These are phyloP conservation scores for Aphelenchoides besseyi DNA, from an alignment of 1,140 invertebrate species.

Conservation along the genomic window DNA sequence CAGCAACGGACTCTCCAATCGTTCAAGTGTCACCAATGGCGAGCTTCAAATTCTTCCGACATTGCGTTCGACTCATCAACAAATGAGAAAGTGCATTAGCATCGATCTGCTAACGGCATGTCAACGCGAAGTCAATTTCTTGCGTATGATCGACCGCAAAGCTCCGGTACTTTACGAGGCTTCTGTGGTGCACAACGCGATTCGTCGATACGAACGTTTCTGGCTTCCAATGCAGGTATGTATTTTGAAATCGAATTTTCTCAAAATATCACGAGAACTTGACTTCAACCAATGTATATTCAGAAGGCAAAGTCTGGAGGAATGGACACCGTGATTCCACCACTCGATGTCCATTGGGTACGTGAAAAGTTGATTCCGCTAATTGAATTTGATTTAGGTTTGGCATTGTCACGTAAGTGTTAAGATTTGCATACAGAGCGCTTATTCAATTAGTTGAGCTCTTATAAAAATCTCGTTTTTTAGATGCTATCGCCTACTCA, in stretches of 20 bases:
- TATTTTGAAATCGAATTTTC: constrained; percentile 54
- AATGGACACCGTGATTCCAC: constrained; percentile 57
- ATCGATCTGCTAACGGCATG: constrained; percentile 45
- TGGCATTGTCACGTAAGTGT: too few relatives aligned
- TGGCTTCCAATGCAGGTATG: constrained; percentile 65
- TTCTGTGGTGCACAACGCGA: constrained; percentile 60
- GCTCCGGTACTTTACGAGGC: constrained; percentile 58
- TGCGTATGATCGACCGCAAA: constrained; percentile 61
- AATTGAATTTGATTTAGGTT: too few relatives aligned
- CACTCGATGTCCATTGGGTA: constrained; percentile 67
- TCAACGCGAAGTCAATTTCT: constrained; percentile 61
- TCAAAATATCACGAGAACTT: too few relatives aligned
- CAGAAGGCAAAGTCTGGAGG: neutral
- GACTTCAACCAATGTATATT: neutral
- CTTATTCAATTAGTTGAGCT: too few relatives aligned
- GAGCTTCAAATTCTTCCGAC: constrained; percentile 14
- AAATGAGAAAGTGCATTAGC: constrained; percentile 53
- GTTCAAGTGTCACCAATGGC: neutral
- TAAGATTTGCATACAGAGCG: too few relatives aligned
- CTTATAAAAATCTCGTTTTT: too few relatives aligned
- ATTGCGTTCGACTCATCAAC: constrained; percentile 49
- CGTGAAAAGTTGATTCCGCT: constrained; percentile 63
- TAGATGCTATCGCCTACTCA: constrained; percentile 63
- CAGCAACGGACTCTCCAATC: neutral
- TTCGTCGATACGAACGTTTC: constrained; percentile 64